phyloP scores from a whole-genome alignment of 2,797 vertebrate species.

The Chanos chanos region DNA sequence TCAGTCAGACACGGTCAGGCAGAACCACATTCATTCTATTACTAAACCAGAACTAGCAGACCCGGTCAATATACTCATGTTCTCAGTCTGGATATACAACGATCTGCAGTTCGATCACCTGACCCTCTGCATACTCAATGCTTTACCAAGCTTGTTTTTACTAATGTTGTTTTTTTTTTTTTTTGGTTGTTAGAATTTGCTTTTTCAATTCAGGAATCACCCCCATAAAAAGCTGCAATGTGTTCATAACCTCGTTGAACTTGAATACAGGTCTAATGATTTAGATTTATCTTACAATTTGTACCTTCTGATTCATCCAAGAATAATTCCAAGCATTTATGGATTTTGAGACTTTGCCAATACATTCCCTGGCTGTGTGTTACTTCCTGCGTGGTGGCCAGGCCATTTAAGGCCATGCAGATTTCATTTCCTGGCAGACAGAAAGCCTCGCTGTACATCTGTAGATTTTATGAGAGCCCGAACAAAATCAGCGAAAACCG shows the following conservation, averaged over 20 bases:
- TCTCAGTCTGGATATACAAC: conserved; percentile 13
- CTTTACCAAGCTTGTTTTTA: too few species aligned
- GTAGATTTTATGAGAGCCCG: background rate
- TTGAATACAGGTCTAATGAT: too few species aligned
- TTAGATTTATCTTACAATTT: too few species aligned
- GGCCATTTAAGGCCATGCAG: conserved; percentile 3
- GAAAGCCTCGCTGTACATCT: background rate
- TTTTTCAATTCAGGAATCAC: background rate
- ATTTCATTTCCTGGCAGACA: background rate
- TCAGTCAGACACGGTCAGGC: conserved; percentile 28
- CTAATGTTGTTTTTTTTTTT: too few species aligned
- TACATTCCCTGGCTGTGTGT: conserved; percentile 7
- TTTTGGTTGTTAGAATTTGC: conserved; percentile 5
- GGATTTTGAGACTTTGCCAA: conserved; percentile 8
- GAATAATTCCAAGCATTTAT: too few species aligned
- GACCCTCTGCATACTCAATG: conserved; percentile 10
- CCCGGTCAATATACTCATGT: conserved; percentile 40
- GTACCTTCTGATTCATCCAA: too few species aligned
- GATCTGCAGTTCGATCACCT: conserved; percentile 10
- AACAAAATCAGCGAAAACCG: conserved; percentile 10
- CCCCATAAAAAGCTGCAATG: background rate
- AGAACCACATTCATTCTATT: conserved; percentile 41
- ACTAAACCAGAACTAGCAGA: conserved; percentile 17
- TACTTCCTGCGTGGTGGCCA: background rate
- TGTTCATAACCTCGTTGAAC: too few species aligned